These are phyloP conservation scores for Cyphomyrmex costatus DNA, from an alignment of 1,140 invertebrate species.

Conservation along the genomic window DNA sequence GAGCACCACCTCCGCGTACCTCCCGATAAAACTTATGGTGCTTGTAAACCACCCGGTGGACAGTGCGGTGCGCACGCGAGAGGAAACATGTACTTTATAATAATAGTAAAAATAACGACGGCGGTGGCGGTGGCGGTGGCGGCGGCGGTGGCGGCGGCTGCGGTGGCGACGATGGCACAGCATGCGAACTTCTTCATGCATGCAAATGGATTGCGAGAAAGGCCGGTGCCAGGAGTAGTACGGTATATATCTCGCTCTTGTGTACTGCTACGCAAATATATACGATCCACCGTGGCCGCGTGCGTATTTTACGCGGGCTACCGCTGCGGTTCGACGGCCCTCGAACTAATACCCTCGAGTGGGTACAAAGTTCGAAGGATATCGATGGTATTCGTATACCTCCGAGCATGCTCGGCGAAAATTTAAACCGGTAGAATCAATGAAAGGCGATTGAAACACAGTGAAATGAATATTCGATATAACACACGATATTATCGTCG, in stretches of 20 bases:
- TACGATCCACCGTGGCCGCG: conserved; percentile 47
- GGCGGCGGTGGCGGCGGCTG: conserved; percentile 20
- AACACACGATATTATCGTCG: not conserved
- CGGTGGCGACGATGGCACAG: conserved; percentile 69
- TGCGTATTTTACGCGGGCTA: conserved; percentile 64
- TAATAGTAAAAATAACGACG: conserved; percentile 82
- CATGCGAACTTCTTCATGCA: conserved; percentile 77
- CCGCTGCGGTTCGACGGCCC: conserved; percentile 7
- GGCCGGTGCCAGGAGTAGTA: conserved; percentile 53
- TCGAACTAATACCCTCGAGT: conserved; percentile 16
- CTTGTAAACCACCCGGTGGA: conserved; percentile 78
- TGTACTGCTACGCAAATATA: conserved; percentile 69
- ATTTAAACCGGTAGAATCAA: not conserved
- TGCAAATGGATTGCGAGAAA: conserved; percentile 81
- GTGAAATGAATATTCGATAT: not conserved
- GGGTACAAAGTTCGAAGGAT: not conserved
- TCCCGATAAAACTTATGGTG: conserved; percentile 80
- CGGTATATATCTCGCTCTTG: conserved; percentile 52
- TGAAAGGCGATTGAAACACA: not conserved
- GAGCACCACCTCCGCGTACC: conserved; percentile 64
- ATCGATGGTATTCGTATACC: not conserved
- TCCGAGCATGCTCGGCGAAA: not conserved
- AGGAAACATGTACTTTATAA: conserved; percentile 80
- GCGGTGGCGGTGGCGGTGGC: conserved; percentile 9
- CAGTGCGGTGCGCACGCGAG: conserved; percentile 76